Conservation (phyloP, 2,113 vertebrate genomes). For the Carollia perspicillata region DNA sequence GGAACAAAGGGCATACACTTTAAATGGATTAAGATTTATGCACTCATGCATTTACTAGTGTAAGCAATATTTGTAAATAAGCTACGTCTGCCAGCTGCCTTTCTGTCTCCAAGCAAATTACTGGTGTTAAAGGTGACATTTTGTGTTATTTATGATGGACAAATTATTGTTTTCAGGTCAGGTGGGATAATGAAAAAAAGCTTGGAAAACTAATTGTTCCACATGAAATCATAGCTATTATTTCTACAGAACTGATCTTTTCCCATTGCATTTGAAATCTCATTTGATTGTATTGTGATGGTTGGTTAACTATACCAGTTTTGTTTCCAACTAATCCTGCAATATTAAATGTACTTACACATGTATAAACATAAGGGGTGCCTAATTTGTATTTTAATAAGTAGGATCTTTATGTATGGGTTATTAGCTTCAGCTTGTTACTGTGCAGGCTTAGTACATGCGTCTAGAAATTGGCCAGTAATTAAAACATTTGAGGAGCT, state of each 20-base stretch:
- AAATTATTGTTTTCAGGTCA: slow-evolving; percentile 72
- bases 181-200: neutral
- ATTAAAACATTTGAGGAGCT: slow-evolving; percentile 52
- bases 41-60: slow-evolving; percentile 64
- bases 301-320: slow-evolving; percentile 86
- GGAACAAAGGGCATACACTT: slow-evolving; percentile 53
- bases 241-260: slow-evolving; percentile 77
- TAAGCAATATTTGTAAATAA: slow-evolving; percentile 73
- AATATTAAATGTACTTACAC: slow-evolving; percentile 83
- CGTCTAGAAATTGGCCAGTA: slow-evolving; percentile 66
- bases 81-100: slow-evolving; percentile 52
- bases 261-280: slow-evolving; percentile 79
- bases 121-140: neutral
- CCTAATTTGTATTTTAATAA: slow-evolving; percentile 79
- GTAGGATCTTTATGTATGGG: slow-evolving; percentile 58
- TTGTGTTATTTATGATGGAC: slow-evolving; percentile 59
- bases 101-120: slow-evolving; percentile 11
- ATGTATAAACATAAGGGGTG: slow-evolving; percentile 79
- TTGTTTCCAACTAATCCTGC: slow-evolving; percentile 74
- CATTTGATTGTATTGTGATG: slow-evolving; percentile 81
- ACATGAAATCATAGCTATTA: slow-evolving; percentile 78
- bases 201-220: slow-evolving; percentile 65
- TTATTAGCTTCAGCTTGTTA: slow-evolving; percentile 74
- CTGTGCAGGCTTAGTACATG: slow-evolving; percentile 41
- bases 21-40: slow-evolving; percentile 75